Base-by-base conservation (phyloP, 2,888 invertebrate genomes). In the Meteorus cinctellus region DNA sequence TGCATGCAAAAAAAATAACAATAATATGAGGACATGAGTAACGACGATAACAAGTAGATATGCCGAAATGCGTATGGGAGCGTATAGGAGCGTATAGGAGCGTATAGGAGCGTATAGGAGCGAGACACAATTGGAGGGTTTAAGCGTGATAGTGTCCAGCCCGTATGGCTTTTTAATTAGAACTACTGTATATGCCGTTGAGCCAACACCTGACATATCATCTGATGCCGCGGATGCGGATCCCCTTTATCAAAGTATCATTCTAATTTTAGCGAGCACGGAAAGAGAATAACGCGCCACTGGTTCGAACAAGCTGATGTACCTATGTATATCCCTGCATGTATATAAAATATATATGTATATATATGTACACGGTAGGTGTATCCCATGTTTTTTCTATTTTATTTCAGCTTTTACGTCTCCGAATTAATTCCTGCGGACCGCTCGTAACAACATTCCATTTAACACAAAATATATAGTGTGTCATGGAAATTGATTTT, bases 121-220 rank as follows among this genome's bases (percentile, higher is more conserved):
- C 60, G 59, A 68, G 62, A 79, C 77, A 80, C 78, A 77, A 77
- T 78, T 65, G 75, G 76, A 77, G 80, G 73, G 67, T 59, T 59
- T n/a, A 45, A 27, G 75, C 77, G 80, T 80, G 79, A 79, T 78
- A 80, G 77, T 78, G 75, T 76, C 77, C 81, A 83, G 83, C 84
- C 77, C 85, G 89, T 88, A 89, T 87, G 88, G 89, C 88, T 89
- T 89, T 89, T 89, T 89, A 89, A 89, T 89, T 89, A 89, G 89
- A 89, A 87, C 86, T 83, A 71, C 77, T 79, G 19, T 55, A 76
- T 76, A 75, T 76, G 85, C 86, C 81, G 84, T 83, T 84, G 80
- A 81, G 77, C 83, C 86, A 85, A 84, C 87, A 89, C 89, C 89
- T 89, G 89, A 89, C 89, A 88, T 88, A 85, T 85, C 83, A 80